Base-by-base conservation (phyloP, 1,140 invertebrate species). In the Macrosteles quadrilineatus region DNA sequence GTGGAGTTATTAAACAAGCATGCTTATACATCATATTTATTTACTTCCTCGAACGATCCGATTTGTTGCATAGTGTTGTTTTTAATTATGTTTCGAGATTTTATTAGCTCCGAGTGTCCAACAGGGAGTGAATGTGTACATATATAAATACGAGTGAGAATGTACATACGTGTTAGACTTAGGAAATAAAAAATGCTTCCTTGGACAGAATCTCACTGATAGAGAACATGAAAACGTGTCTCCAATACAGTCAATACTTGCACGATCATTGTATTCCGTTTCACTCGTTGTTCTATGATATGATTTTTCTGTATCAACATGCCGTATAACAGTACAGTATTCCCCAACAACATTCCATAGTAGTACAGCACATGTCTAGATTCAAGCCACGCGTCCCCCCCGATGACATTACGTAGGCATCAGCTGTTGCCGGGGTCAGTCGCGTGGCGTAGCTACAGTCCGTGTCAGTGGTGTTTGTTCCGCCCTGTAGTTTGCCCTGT, bases 181-280 rank as follows among this genome's bases (percentile, higher is more conserved):
- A 64, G 43, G 59, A 47, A 36, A 29, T 47, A 68, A 23, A 21
- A 40, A 66, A 73, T 73, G 73, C 73, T 73, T 73, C 73, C 73
- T 72, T 53, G 69, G 55, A 59, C 27, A 25, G 55, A 59, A 59
- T 59, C 55, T 59, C 55, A 59, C 27, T 14, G 55, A 59, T 30
- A 29, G 25, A 59, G 55, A 59, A 30, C 21, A 11, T 27, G 14
- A 59, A 27, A 29, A 59, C 6, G 55, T 59, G 55, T 59, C 25
- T 59, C 55, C 27, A n/a, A 27, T 59, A 27, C 55, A 3, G 14
- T 21, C 14, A 59, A 30, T 27, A 59, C 55, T 59, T 59, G 55
- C 55, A 59, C 55, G 21, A 30, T 59, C 21, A 14, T 23, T 30
- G 55, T 59, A 59, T 59, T 59, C 23, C 23, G 21, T 59, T 30